Evolutionary conservation across 1,140 invertebrate genomes (phyloP).

Genomic region (Plectrocnemia conspersa): DNA sequence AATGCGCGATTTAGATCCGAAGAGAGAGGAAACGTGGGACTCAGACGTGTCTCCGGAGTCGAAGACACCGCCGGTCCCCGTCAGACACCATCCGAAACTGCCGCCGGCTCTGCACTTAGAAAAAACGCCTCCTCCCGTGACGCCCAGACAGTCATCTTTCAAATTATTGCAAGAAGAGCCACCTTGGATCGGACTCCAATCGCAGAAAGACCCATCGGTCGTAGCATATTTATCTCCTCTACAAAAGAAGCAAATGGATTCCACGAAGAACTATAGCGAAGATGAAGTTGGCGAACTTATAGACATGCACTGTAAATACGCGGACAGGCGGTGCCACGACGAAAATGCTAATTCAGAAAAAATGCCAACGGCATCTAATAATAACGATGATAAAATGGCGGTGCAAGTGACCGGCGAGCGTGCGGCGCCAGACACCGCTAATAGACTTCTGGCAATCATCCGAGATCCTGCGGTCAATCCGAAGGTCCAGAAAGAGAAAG

Average conservation of each 20-base stretch:
- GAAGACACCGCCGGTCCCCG: conserved; percentile 9
- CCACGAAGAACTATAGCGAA: conserved; percentile 44
- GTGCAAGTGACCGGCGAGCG: conserved; percentile 30
- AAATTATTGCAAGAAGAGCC: conserved; percentile 43
- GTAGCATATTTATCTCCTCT: conserved; percentile 67
- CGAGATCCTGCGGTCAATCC: conserved; percentile 41
- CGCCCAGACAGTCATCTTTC: conserved; percentile 45
- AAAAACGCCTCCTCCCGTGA: conserved; percentile 40
- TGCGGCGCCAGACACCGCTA: conserved; percentile 38
- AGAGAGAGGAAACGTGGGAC: conserved; percentile 2
- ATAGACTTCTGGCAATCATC: conserved; percentile 54
- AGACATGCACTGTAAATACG: conserved; percentile 64
- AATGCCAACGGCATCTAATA: conserved; percentile 31
- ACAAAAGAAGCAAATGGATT: conserved; percentile 56
- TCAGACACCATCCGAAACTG: conserved; percentile 24
- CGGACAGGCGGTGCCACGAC: conserved; percentile 58
- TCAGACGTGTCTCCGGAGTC: neutral
- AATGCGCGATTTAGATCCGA: conserved; percentile 20
- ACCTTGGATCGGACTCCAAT: conserved; percentile 57
- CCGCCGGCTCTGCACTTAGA: conserved; percentile 11
- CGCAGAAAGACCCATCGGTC: conserved; percentile 53
- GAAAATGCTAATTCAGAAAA: conserved; percentile 42
- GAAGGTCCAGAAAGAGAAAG: conserved; percentile 9
- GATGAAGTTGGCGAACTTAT: conserved; percentile 57
- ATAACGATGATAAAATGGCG: conserved; percentile 40